Percentiles rank a stretch among this genome's conserved stretches.
These are phyloP conservation scores for Loris lydekkerianus DNA, from an alignment of 2,797 vertebrate genomes.

Conservation along the genomic window DNA sequence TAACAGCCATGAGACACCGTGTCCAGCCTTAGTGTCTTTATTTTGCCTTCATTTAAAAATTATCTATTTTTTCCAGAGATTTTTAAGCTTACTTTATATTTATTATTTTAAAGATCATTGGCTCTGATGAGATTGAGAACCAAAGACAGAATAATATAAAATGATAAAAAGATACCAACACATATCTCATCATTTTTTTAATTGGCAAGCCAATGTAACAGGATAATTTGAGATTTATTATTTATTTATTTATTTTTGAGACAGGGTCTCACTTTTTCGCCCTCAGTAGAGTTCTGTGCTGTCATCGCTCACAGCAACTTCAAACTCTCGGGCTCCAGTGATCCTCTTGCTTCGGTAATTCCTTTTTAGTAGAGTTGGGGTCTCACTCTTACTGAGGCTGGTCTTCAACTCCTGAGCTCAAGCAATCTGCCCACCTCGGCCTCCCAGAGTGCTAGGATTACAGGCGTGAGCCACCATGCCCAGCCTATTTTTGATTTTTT, in stretches of 20 bases:
- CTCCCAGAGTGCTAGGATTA: too few relatives aligned
- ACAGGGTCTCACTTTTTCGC: not conserved
- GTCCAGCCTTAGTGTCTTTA: not conserved
- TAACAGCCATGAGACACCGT: too few relatives aligned
- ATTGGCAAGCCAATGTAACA: not conserved
- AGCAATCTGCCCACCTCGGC: too few relatives aligned
- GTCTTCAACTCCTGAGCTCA: too few relatives aligned
- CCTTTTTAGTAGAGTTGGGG: too few relatives aligned
- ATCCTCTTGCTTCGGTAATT: not conserved
- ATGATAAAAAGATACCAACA: conserved; percentile 12
- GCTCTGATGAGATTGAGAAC: not conserved
- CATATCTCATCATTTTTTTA: conserved; percentile 20
- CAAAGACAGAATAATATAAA: conserved; percentile 46
- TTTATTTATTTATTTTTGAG: not conserved
- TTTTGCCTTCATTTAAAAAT: conserved; percentile 55
- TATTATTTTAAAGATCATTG: conserved; percentile 47
- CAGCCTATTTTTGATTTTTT: not conserved
- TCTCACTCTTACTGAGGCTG: too few relatives aligned
- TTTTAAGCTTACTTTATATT: conserved; percentile 42
- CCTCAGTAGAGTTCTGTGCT: not conserved
- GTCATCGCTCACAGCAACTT: not conserved
- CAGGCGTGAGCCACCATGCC: too few relatives aligned
- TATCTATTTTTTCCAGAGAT: conserved; percentile 10
- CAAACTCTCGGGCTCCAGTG: not conserved
- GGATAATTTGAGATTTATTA: conserved; percentile 18